phyloP scores from a whole-genome alignment of 2,113 vertebrate genomes.

The Colistium nudipinnis region DNA sequence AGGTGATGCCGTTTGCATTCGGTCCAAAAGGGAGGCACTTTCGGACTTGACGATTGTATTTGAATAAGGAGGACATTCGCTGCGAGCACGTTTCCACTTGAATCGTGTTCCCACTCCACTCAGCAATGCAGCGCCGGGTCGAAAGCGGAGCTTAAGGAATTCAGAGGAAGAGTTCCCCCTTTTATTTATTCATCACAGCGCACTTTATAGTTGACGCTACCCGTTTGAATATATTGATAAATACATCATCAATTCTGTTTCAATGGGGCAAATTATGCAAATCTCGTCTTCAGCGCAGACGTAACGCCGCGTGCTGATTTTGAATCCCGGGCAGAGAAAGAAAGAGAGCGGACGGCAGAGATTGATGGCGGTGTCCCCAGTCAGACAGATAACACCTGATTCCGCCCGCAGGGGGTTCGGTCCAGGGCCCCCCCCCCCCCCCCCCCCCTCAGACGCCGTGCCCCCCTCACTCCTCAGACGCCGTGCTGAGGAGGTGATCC shows the following conservation, averaged over 20 bases:
- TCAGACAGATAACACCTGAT: constrained; percentile 82
- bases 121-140: not conserved
- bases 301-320: constrained; percentile 67
- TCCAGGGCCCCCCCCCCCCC: constrained; percentile 53
- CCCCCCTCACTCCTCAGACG: constrained; percentile 54
- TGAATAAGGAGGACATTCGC: not conserved
- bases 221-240: constrained; percentile 35
- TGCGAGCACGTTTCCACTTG: not conserved
- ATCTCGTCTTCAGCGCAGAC: constrained; percentile 55
- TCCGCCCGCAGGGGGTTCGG: constrained; percentile 76
- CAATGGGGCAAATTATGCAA: constrained; percentile 35
- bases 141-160: not conserved
- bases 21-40: no score
- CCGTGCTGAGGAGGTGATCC: constrained; percentile 75
- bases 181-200: not conserved
- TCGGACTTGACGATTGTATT: no score
- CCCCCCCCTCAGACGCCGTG: constrained; percentile 59
- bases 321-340: constrained; percentile 68
- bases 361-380: constrained; percentile 80
- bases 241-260: constrained; percentile 35
- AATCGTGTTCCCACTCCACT: not conserved
- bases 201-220: constrained; percentile 20
- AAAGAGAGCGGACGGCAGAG: constrained; percentile 71
- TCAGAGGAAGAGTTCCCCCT: not conserved
- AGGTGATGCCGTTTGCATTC: constrained; percentile 11